Conservation (phyloP, 2,888 invertebrate species). For the Halictus ligatus region DNA sequence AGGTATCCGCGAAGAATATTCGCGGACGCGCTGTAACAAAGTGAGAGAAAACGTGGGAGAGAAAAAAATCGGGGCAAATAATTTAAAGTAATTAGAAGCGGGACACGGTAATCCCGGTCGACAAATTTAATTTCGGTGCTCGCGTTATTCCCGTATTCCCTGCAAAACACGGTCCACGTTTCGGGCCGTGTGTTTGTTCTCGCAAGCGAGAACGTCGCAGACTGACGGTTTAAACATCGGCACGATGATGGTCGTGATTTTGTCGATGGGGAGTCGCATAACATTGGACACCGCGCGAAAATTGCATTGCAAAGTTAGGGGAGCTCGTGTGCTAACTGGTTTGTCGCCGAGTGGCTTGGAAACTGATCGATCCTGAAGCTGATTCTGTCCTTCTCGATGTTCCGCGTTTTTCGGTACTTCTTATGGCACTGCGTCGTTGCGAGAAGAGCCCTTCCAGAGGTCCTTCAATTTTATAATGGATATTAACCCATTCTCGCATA, state of each 20-base stretch:
- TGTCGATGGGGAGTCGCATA: background rate
- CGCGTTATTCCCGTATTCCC: slow-evolving; percentile 56
- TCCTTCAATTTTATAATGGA: no score
- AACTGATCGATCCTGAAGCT: background rate
- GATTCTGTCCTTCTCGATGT: background rate
- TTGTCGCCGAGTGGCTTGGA: slow-evolving; percentile 2
- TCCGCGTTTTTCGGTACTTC: background rate
- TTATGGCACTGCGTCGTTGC: no score
- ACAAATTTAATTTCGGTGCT: slow-evolving; percentile 77
- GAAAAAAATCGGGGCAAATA: slow-evolving; percentile 67
- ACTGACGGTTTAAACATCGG: slow-evolving; percentile 48
- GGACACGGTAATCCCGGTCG: slow-evolving; percentile 71
- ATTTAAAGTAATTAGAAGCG: slow-evolving; percentile 78
- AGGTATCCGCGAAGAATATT: background rate
- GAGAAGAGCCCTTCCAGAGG: no score
- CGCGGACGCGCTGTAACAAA: background rate
- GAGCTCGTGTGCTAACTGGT: slow-evolving; percentile 5
- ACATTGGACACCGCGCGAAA: slow-evolving; percentile 1
- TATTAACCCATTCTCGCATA: no score
- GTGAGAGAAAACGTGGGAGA: background rate
- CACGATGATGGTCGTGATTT: slow-evolving; percentile 24
- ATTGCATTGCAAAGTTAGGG: slow-evolving; percentile 26
- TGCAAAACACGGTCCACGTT: slow-evolving; percentile 47
- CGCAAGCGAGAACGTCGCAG: slow-evolving; percentile 43
- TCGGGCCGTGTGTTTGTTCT: slow-evolving; percentile 48